These are phyloP conservation scores for Syngnathus scovelli DNA, from an alignment of 2,113 vertebrate species.

Conservation along the genomic window DNA sequence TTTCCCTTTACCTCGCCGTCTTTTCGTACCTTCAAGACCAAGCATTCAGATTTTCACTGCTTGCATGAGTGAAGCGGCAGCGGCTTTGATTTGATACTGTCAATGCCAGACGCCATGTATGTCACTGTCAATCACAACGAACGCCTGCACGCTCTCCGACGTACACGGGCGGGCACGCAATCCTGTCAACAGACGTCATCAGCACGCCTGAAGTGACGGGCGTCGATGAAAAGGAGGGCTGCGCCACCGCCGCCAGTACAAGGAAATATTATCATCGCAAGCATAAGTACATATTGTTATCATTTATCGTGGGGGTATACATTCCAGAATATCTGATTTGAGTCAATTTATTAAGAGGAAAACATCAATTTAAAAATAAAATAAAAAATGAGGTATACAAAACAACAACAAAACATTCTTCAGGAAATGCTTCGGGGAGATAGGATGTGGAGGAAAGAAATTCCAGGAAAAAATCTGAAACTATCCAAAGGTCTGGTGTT, in stretches of 20 bases:
- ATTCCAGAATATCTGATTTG: too few relatives aligned
- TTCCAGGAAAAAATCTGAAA: too few relatives aligned
- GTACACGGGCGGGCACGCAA: constrained; percentile 1
- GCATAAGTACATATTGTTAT: neutral
- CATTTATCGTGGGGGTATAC: too few relatives aligned
- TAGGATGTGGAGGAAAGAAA: too few relatives aligned
- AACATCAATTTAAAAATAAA: too few relatives aligned
- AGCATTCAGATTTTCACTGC: constrained; percentile 36
- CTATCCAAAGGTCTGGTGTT: too few relatives aligned
- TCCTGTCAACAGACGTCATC: constrained; percentile 23
- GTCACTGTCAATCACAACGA: constrained; percentile 34
- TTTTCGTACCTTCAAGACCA: constrained; percentile 12
- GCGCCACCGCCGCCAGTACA: neutral
- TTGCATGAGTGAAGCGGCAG: constrained; percentile 31
- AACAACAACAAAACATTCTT: too few relatives aligned
- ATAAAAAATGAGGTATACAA: too few relatives aligned
- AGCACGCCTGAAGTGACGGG: neutral
- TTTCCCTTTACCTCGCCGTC: constrained; percentile 13
- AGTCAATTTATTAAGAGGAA: too few relatives aligned
- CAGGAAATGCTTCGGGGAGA: too few relatives aligned
- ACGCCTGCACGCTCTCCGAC: neutral
- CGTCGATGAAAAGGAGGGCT: neutral
- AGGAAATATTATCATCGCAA: neutral
- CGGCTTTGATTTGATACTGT: constrained; percentile 48
- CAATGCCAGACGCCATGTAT: constrained; percentile 24